Evolutionary conservation across 2,888 invertebrate genomes (phyloP).

Genomic region (Apodemia duryi): DNA sequence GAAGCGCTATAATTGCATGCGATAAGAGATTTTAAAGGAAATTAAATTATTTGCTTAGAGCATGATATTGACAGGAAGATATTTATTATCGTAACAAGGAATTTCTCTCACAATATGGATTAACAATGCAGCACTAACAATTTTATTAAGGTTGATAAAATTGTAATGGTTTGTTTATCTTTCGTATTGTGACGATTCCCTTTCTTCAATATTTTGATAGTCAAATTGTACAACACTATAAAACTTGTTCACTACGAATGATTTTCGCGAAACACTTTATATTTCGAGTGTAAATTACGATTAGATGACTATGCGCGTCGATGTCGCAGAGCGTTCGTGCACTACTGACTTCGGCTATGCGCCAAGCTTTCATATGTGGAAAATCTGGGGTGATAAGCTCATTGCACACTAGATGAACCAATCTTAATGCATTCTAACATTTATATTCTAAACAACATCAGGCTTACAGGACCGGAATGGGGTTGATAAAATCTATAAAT

Average conservation of each 20-base stretch:
- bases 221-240: neutral
- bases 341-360: conserved; percentile 59
- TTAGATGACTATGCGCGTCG: conserved; percentile 47
- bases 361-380: conserved; percentile 61
- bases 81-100: conserved; percentile 20
- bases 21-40: conserved; percentile 58
- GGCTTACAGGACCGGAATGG: conserved; percentile 8
- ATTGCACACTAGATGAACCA: conserved; percentile 24
- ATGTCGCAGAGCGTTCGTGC: conserved; percentile 56
- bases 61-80: conserved; percentile 20
- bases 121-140: conserved; percentile 7
- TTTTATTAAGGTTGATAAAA: neutral
- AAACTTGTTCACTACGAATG: conserved; percentile 1
- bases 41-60: conserved; percentile 49
- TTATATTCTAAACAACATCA: conserved; percentile 2
- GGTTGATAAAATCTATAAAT: conserved; percentile 18
- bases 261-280: conserved; percentile 30
- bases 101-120: neutral
- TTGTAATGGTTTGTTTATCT: neutral
- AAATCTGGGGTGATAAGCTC: conserved; percentile 47
- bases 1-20: conserved; percentile 45
- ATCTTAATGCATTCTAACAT: conserved; percentile 20
- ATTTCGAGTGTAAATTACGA: conserved; percentile 35
- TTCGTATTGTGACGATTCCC: neutral
- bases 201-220: neutral